Conservation (phyloP, 2,113 vertebrate species). For the Empidonax traillii region DNA sequence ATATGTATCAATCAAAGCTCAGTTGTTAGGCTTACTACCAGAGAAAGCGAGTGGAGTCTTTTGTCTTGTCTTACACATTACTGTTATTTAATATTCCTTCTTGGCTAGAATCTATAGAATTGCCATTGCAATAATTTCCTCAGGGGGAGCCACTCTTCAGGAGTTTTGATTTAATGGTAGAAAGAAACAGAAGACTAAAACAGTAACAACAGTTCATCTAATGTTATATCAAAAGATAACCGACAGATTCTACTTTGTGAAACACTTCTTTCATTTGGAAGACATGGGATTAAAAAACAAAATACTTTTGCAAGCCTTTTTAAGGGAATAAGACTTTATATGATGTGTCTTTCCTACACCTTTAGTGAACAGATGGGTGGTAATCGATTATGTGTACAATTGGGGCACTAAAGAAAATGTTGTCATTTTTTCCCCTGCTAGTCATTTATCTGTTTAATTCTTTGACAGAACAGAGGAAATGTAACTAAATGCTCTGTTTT, state of each 20-base stretch:
- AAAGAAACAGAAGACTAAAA: not conserved
- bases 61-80: not conserved
- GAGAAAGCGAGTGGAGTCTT: not conserved
- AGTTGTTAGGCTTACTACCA: not conserved
- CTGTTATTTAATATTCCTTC: not conserved
- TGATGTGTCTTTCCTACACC: not conserved
- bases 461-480: conserved; percentile 65
- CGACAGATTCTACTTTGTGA: not conserved
- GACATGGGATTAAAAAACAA: not conserved
- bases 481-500: conserved; percentile 69
- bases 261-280: not conserved
- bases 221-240: not conserved
- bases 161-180: not conserved
- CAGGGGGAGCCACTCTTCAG: not conserved
- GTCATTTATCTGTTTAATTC: conserved; percentile 66
- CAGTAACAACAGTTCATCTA: not conserved
- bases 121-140: not conserved
- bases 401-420: conserved; percentile 60
- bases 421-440: conserved; percentile 54
- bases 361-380: conserved; percentile 71
- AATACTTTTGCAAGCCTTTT: not conserved
- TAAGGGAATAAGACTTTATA: conserved; percentile 6
- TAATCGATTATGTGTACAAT: conserved; percentile 57
- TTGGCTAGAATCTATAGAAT: not conserved
- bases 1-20: not conserved